Percentiles rank a stretch among this genome's conserved stretches.
Conservation (phyloP, 2,113 vertebrate species). For the Scortum barcoo region DNA sequence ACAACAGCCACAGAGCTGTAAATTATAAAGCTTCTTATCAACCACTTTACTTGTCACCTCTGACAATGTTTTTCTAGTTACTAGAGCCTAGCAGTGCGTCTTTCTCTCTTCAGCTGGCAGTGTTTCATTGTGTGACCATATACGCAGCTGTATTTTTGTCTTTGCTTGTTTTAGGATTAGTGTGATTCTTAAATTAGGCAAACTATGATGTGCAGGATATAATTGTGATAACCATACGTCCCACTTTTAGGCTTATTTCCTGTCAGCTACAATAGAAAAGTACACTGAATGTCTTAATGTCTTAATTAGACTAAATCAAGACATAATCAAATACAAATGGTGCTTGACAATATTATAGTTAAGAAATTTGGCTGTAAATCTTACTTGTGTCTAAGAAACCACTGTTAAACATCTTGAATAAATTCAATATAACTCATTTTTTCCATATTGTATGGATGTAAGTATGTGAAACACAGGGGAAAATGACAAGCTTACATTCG, state of each 20-base stretch:
- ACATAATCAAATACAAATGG: neutral
- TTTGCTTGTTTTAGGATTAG: neutral
- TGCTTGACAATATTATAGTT: neutral
- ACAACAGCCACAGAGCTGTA: neutral
- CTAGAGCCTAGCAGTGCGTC: too few relatives aligned
- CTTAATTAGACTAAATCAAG: neutral
- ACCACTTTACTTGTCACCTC: too few relatives aligned
- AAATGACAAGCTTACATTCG: neutral
- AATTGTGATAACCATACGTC: neutral
- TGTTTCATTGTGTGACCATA: too few relatives aligned
- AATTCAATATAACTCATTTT: neutral
- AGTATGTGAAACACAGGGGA: neutral
- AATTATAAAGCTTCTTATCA: too few relatives aligned
- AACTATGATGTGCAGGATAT: neutral
- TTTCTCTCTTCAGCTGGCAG: too few relatives aligned
- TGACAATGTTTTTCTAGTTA: too few relatives aligned
- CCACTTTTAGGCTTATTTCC: neutral
- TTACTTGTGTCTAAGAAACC: neutral
- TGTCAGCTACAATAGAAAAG: neutral
- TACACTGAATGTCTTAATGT: neutral
- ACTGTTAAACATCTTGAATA: neutral
- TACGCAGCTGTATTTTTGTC: neutral
- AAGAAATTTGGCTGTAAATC: neutral
- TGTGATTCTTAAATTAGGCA: neutral
- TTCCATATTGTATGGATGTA: neutral